Evolutionary conservation across 2,888 invertebrate genomes (phyloP).

Genomic region (Thumatha senex): DNA sequence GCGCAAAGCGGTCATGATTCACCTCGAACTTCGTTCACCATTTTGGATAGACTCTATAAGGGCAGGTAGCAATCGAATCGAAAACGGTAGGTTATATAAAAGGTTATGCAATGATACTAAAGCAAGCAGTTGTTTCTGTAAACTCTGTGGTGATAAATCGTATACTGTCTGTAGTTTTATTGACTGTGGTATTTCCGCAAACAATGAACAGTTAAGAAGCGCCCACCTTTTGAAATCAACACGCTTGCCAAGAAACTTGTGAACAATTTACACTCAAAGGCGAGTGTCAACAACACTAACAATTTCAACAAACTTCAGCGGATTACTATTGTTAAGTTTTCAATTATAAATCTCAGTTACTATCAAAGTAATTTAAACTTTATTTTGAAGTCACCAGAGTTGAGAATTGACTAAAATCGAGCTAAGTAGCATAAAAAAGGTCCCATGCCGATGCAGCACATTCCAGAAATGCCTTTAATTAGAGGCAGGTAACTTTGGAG

Average conservation of each 20-base stretch:
- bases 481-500: slow-evolving; percentile 48
- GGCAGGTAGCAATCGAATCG: too few relatives aligned
- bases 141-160: too few relatives aligned
- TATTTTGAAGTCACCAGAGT: slow-evolving; percentile 20
- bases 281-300: slow-evolving; percentile 24
- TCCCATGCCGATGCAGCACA: slow-evolving; percentile 53
- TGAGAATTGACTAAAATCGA: slow-evolving; percentile 18
- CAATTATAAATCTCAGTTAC: slow-evolving; percentile 19
- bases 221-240: slow-evolving; percentile 21
- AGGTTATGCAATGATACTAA: too few relatives aligned
- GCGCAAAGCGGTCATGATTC: too few relatives aligned
- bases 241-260: slow-evolving; percentile 10
- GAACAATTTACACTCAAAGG: slow-evolving; percentile 26
- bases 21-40: too few relatives aligned
- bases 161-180: not conserved
- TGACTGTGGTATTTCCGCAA: slow-evolving; percentile 6
- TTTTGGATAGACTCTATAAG: too few relatives aligned
- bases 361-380: slow-evolving; percentile 9
- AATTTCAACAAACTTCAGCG: slow-evolving; percentile 27
- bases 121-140: too few relatives aligned
- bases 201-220: slow-evolving; percentile 2
- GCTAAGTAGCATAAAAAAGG: slow-evolving; percentile 34
- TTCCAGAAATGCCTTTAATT: slow-evolving; percentile 61
- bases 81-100: too few relatives aligned
- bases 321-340: slow-evolving; percentile 34